phyloP scores from a whole-genome alignment of 2,113 vertebrate genomes.

The Chaenogobius annularis region DNA sequence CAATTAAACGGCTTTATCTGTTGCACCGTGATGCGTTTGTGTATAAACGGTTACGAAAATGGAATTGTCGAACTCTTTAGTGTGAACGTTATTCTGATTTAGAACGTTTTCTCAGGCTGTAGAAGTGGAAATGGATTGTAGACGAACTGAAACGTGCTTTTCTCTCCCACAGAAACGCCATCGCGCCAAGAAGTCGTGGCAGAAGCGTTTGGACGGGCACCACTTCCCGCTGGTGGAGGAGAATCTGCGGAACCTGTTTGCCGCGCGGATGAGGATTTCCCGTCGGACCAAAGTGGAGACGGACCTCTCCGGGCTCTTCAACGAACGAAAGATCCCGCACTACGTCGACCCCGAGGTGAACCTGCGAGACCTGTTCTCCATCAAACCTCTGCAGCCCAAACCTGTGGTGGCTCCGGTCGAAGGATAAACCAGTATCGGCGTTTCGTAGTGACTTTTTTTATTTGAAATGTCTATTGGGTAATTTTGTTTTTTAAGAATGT shows the following conservation, averaged over 20 bases:
- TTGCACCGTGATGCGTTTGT: too few relatives aligned
- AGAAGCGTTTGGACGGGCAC: conserved; percentile 68
- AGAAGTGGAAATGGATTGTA: too few relatives aligned
- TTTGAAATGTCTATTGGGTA: conserved; percentile 38
- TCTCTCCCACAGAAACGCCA: conserved; percentile 35
- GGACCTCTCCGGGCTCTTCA: conserved; percentile 78
- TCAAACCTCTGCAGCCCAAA: conserved; percentile 35
- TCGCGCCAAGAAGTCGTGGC: conserved; percentile 71
- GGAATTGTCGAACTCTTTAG: too few relatives aligned
- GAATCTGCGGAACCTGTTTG: conserved; percentile 73
- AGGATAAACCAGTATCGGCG: background rate
- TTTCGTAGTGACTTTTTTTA: background rate
- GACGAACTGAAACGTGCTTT: background rate
- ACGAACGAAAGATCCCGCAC: conserved; percentile 78
- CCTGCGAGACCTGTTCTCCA: conserved; percentile 71
- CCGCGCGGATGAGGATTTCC: conserved; percentile 70
- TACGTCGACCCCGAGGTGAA: conserved; percentile 77
- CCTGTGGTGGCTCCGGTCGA: background rate
- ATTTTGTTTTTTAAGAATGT: conserved; percentile 37
- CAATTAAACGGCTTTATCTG: too few relatives aligned
- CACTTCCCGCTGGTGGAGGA: conserved; percentile 69
- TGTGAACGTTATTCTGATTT: too few relatives aligned
- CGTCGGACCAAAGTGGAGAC: conserved; percentile 73
- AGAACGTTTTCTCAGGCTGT: too few relatives aligned
- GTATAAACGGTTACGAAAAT: too few relatives aligned